phyloP scores from a whole-genome alignment of 2,797 vertebrate genomes.

The Sebastes reedi region DNA sequence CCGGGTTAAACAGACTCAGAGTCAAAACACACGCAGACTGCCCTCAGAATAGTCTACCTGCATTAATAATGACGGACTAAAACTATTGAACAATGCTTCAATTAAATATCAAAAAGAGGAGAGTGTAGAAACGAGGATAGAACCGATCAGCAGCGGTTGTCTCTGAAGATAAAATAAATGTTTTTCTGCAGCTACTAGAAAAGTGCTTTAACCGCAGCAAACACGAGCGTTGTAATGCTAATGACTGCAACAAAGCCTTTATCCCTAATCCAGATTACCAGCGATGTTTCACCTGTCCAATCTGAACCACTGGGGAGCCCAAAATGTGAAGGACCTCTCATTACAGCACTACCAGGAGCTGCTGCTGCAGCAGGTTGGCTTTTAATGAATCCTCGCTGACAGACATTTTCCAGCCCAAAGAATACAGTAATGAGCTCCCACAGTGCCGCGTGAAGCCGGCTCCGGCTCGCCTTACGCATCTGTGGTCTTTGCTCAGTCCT shows the following conservation, averaged over 20 bases:
- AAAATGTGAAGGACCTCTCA: constrained; percentile 46
- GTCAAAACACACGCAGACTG: neutral
- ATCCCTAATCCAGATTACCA: constrained; percentile 13
- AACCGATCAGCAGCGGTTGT: neutral
- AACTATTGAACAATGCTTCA: neutral
- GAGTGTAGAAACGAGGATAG: neutral
- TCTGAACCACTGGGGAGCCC: constrained; percentile 17
- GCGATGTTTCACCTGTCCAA: constrained; percentile 49
- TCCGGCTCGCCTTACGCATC: constrained; percentile 32
- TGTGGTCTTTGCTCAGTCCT: constrained; percentile 21
- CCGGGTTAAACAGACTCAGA: neutral
- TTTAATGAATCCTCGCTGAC: constrained; percentile 75
- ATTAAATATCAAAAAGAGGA: neutral
- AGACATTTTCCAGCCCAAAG: constrained; percentile 77
- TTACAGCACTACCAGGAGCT: constrained; percentile 47
- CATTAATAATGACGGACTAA: neutral
- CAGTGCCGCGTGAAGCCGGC: constrained; percentile 40
- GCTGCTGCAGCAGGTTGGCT: constrained; percentile 66
- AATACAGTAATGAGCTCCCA: constrained; percentile 79
- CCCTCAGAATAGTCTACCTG: neutral
- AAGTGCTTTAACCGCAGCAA: neutral
- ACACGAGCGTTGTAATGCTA: neutral
- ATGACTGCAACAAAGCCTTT: constrained; percentile 19
- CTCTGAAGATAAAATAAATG: constrained; percentile 7
- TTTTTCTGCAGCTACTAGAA: neutral